Conservation (phyloP, 2,888 invertebrate genomes). For the Plagiodera versicolora region DNA sequence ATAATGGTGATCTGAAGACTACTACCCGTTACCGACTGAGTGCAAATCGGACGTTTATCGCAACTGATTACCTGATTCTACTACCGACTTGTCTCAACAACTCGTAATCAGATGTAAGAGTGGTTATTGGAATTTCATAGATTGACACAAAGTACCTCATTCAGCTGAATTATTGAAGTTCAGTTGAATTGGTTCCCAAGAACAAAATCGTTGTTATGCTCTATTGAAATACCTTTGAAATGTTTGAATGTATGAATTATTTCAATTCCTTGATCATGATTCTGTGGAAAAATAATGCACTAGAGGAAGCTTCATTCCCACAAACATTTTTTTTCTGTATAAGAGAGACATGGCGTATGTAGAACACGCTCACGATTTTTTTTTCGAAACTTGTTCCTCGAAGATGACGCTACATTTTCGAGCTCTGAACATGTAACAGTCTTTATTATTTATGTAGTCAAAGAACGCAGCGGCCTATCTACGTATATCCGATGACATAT, state of each 20-base stretch:
- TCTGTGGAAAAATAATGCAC: neutral
- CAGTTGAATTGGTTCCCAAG: neutral
- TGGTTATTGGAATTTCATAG: constrained; percentile 25
- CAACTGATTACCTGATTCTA: constrained; percentile 34
- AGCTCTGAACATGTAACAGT: constrained; percentile 34
- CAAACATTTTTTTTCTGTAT: neutral
- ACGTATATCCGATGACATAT: constrained; percentile 38
- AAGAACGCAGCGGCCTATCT: constrained; percentile 35
- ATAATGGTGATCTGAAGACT: constrained; percentile 20
- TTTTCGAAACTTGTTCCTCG: constrained; percentile 18
- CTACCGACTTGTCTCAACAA: constrained; percentile 21
- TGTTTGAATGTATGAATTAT: too few relatives aligned
- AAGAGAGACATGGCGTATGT: neutral
- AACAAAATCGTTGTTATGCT: neutral
- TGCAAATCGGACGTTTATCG: constrained; percentile 38
- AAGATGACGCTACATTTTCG: constrained; percentile 36
- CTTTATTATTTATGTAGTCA: constrained; percentile 44
- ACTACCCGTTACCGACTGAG: constrained; percentile 26
- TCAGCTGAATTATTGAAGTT: constrained; percentile 7
- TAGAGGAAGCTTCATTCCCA: neutral
- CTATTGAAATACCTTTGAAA: neutral
- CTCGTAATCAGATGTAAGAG: constrained; percentile 19
- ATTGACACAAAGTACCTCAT: constrained; percentile 29
- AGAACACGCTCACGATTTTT: constrained; percentile 13
- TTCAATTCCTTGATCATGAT: too few relatives aligned